phyloP scores from a whole-genome alignment of 2,113 vertebrate species.

The Bucco capensis region DNA sequence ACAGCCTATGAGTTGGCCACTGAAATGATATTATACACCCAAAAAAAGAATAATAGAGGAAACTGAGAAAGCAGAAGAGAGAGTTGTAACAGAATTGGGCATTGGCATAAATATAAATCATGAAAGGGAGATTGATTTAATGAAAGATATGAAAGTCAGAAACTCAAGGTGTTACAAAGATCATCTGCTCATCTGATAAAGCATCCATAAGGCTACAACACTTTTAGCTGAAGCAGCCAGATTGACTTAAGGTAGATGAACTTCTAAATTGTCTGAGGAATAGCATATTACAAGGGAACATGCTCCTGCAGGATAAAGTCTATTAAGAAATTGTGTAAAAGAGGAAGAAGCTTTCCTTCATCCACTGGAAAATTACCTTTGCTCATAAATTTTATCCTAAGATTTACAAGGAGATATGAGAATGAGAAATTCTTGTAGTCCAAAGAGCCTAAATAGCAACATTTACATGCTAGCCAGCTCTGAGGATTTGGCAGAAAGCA shows the following conservation, averaged over 20 bases:
- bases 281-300: neutral
- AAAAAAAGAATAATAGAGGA: conserved; percentile 29
- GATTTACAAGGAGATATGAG: neutral
- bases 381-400: neutral
- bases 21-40: conserved; percentile 20
- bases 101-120: conserved; percentile 38
- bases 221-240: neutral
- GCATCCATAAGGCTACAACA: neutral
- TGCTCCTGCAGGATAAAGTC: neutral
- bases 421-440: neutral
- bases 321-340: neutral
- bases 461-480: neutral
- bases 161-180: conserved; percentile 24
- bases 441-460: neutral
- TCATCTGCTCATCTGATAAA: neutral
- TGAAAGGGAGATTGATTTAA: conserved; percentile 40
- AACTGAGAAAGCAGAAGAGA: conserved; percentile 18
- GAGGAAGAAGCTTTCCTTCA: neutral
- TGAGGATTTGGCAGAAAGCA: neutral
- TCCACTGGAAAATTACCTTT: neutral
- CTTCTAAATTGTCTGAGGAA: neutral
- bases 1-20: conserved; percentile 25
- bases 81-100: conserved; percentile 17
- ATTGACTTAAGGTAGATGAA: neutral
- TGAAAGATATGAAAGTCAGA: conserved; percentile 16